phyloP scores from a whole-genome alignment of 2,113 vertebrate species.

The Gymnogyps californianus region DNA sequence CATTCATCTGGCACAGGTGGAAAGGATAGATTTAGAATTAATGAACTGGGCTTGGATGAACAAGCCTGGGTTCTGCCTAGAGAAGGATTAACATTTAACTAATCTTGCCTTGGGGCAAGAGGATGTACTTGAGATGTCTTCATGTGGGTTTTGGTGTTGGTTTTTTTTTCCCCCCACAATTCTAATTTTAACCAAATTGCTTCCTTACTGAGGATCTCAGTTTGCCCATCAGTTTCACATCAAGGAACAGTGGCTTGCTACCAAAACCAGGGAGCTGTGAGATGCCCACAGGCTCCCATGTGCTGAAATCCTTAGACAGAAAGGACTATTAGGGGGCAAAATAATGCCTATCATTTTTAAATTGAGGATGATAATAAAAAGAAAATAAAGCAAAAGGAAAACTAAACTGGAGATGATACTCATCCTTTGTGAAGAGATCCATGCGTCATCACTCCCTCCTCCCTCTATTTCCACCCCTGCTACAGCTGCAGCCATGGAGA shows the following conservation, averaged over 20 bases:
- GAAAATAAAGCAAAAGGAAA: neutral
- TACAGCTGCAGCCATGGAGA: constrained; percentile 34
- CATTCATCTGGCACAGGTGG: neutral
- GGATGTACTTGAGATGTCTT: neutral
- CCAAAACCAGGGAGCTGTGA: neutral
- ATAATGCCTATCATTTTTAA: neutral
- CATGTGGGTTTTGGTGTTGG: neutral
- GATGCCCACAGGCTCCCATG: neutral
- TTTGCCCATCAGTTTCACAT: neutral
- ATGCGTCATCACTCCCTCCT: neutral
- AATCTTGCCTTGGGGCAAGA: neutral
- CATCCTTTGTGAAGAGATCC: neutral
- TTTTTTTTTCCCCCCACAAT: fast-evolving
- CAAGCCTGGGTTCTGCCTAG: neutral
- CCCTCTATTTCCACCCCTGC: neutral
- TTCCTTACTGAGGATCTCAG: neutral
- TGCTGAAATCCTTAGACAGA: neutral
- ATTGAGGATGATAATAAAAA: neutral
- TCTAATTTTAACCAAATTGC: neutral
- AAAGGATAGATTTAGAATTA: neutral
- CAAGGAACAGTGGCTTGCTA: neutral
- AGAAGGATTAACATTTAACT: neutral
- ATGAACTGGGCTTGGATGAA: neutral
- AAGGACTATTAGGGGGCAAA: neutral
- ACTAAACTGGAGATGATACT: neutral